Evolutionary conservation across 64 coral and sea anemone genomes (phyloP), one percentile per base, ranked within the genome.

Genomic region (Anthopleura sola): DNA sequence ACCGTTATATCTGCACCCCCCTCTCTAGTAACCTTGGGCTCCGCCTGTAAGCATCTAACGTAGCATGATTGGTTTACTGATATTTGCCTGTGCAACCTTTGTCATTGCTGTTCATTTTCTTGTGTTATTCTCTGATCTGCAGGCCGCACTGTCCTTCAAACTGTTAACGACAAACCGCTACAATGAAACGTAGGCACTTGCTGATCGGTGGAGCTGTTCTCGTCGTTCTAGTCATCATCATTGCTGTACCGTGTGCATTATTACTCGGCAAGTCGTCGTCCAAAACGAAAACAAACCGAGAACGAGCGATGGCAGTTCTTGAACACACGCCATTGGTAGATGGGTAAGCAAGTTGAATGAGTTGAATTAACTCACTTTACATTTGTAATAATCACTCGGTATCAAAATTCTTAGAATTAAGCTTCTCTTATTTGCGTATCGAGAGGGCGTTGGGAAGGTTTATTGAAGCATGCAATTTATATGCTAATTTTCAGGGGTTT

Each of bases 281-380:
- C 21, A 50, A 80, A 34, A 26, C 39, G 21, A 49, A 36, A 50
- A 64, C 89, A 46, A 33, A 38, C 2, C 44, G 76, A 48, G 55
- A 85, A 39, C 56, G 62, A 37, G 93, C 83, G 3, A 23, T 76
- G 2, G 55, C 76, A 9, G 76, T 92, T 14, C 33, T 95, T 37
- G 48, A 88, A 26, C 47, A 95, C 20, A 92, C 90, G 1, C 90
- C 93, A 24, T 49, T 95, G 6, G 81, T 95, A 9, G 93, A 95
- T 20, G 93, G 93, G 93, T 95, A 51, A 88, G 89, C 75, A 60
- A 58, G 55, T 16, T 58, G 46, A 48, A n/a, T n/a, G n/a, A n/a
- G 50, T 0, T 53, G 13, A 13, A 53, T 53, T 9, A 13, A 62
- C 23, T 24, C 58, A 62, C 58, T 62, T 62, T 62, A 53, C 14